phyloP scores from a whole-genome alignment of 2,113 vertebrate species.

The Corydoras maculifer region DNA sequence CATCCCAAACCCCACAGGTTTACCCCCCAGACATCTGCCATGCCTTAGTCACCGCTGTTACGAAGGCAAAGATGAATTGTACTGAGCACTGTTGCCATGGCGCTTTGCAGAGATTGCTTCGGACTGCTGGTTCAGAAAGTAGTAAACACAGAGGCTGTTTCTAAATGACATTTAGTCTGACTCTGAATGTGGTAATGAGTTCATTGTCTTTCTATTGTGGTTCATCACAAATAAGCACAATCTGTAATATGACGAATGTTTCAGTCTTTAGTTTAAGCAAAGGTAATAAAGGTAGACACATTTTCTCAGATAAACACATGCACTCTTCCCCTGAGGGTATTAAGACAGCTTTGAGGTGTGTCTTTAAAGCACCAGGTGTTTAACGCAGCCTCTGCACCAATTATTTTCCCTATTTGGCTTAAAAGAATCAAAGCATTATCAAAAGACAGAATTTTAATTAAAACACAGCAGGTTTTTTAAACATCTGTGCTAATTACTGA shows the following conservation, averaged over 20 bases:
- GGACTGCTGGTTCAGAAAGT: not conserved
- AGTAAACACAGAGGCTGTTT: not conserved
- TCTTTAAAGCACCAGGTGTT: constrained; percentile 12
- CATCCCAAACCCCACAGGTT: not conserved
- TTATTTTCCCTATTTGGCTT: too few relatives aligned
- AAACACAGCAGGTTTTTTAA: not conserved
- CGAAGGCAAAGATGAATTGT: not conserved
- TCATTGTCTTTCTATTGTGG: too few relatives aligned
- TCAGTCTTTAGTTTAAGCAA: too few relatives aligned
- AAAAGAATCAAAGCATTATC: too few relatives aligned
- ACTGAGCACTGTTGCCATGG: not conserved
- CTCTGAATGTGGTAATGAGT: too few relatives aligned
- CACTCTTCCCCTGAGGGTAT: too few relatives aligned
- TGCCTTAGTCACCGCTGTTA: not conserved
- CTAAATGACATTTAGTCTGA: not conserved
- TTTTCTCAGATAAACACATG: constrained; percentile 3
- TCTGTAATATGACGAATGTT: too few relatives aligned
- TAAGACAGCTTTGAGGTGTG: not conserved
- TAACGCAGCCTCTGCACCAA: not conserved
- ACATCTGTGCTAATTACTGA: constrained; percentile 17
- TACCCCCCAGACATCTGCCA: not conserved
- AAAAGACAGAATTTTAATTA: constrained; percentile 24
- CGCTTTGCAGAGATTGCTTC: constrained; percentile 1
- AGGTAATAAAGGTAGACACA: not conserved
- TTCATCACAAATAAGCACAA: too few relatives aligned